phyloP scores from a whole-genome alignment of 2,797 vertebrate species.

The Picus viridis region DNA sequence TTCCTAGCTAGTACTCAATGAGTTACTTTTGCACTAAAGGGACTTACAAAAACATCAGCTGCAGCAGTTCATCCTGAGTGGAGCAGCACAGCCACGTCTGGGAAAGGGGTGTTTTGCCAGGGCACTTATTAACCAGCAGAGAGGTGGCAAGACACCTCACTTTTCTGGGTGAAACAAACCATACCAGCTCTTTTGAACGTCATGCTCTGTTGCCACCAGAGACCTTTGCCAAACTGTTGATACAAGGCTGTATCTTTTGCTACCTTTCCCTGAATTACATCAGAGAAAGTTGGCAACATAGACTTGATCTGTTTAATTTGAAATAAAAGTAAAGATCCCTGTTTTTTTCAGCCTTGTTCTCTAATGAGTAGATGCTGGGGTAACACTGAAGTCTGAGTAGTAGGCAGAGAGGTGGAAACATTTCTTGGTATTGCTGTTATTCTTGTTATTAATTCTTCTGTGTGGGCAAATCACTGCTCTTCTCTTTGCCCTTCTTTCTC shows the following conservation, averaged over 20 bases:
- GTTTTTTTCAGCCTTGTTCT: background rate
- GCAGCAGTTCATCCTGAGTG: background rate
- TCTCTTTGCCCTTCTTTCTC: slow-evolving; percentile 66
- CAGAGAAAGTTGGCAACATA: slow-evolving; percentile 12
- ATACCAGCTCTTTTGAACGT: background rate
- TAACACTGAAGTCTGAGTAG: background rate
- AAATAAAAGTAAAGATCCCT: background rate
- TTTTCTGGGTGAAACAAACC: background rate
- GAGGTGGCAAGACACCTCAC: background rate
- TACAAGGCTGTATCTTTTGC: background rate
- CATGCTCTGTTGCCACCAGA: background rate
- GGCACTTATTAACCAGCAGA: background rate
- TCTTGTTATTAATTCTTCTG: background rate
- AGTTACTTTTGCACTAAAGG: background rate
- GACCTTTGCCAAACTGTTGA: background rate
- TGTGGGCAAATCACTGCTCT: background rate
- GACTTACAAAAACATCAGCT: background rate
- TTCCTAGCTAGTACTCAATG: background rate
- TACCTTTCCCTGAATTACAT: slow-evolving; percentile 23
- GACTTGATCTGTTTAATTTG: background rate
- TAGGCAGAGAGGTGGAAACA: background rate
- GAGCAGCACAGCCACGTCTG: background rate
- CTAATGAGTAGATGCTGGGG: background rate
- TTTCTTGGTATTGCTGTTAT: background rate
- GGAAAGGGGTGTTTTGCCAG: background rate